Percentiles rank a stretch among this genome's conserved stretches.
Evolutionary conservation across 2,888 invertebrate species (phyloP).

Genomic region (Tineola bisselliella): DNA sequence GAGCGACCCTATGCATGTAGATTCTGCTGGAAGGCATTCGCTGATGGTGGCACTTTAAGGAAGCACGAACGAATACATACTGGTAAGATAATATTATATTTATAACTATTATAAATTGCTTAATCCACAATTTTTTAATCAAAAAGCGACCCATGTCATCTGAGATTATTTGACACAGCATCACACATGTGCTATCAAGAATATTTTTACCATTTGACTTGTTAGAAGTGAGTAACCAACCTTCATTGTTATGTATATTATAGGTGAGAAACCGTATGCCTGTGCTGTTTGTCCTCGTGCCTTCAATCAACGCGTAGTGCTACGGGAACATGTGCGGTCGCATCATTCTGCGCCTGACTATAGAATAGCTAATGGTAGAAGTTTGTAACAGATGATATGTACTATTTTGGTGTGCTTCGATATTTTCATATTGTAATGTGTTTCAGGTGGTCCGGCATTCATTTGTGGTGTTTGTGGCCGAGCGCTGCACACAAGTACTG

Average conservation of each 20-base stretch:
- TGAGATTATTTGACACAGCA: too few relatives aligned
- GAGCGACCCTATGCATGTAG: conserved; percentile 86
- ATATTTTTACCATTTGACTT: too few relatives aligned
- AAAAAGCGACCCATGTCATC: too few relatives aligned
- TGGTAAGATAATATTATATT: conserved; percentile 42
- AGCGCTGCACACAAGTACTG: conserved; percentile 74
- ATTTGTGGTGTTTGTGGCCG: conserved; percentile 81
- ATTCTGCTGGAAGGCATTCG: conserved; percentile 90
- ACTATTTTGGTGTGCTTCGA: too few relatives aligned
- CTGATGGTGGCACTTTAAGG: conserved; percentile 84
- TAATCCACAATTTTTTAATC: too few relatives aligned
- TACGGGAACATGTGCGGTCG: conserved; percentile 85
- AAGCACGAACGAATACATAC: conserved; percentile 90
- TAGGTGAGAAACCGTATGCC: conserved; percentile 83
- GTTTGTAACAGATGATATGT: too few relatives aligned
- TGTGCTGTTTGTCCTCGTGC: conserved; percentile 88
- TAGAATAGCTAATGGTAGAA: conserved; percentile 61
- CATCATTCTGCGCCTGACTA: conserved; percentile 86
- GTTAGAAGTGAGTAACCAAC: too few relatives aligned
- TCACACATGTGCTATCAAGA: too few relatives aligned
- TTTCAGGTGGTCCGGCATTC: conserved; percentile 67
- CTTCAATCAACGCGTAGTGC: conserved; percentile 86
- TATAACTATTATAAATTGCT: too few relatives aligned
- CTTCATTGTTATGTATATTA: too few relatives aligned
- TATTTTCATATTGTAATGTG: background rate